Evolutionary conservation across 2,888 invertebrate genomes (phyloP), one percentile per base, ranked within the genome.

Genomic region (Tetrapedia diversipes): DNA sequence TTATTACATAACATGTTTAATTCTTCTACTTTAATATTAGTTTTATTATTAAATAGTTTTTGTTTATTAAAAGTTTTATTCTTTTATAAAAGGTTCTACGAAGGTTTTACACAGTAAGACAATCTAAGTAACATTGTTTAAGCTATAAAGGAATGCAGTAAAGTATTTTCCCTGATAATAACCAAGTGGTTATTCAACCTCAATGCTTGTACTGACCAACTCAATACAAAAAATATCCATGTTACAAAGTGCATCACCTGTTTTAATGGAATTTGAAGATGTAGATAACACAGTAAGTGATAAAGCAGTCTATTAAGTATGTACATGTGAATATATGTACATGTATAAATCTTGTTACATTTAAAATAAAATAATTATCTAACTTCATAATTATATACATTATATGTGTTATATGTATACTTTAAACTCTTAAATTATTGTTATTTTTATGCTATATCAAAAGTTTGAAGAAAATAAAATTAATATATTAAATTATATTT

Each of bases 151-250:
- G 4, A 27, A 59, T 54, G 45, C 27, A 45, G 16, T 67, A 73
- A 74, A 81, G 85, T 77, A 74, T 87, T 87, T 47, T 82, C 72
- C 72, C 83, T 41, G 83, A 88, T 71, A 82, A 83, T 57, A 83
- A 80, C 54, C 80, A 80, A 80, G 77, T 70, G 41, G 81, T 86
- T 61, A 77, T 86, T 32, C 78, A 86, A 53, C 80, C n/a, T n/a
- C 78, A 66, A 80, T 81, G 49, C 80, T 84, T 56, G 82, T 87
- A 47, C 77, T 85, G 80, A 56, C 84, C 29, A 80, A 71, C 59
- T 70, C 78, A 8, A 59, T 54, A 6, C 81, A 84, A 59, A 69
- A 84, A 43, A 10, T 43, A 49, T 77, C 77, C 19, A 49, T 77
- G 60, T 56, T 66, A 68, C 69, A 75, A 60, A 29, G 60, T 49